Percentiles rank a stretch among this genome's conserved stretches.
Evolutionary conservation across 1,140 invertebrate genomes (phyloP).

Genomic region (Parasteatoda tepidariorum): DNA sequence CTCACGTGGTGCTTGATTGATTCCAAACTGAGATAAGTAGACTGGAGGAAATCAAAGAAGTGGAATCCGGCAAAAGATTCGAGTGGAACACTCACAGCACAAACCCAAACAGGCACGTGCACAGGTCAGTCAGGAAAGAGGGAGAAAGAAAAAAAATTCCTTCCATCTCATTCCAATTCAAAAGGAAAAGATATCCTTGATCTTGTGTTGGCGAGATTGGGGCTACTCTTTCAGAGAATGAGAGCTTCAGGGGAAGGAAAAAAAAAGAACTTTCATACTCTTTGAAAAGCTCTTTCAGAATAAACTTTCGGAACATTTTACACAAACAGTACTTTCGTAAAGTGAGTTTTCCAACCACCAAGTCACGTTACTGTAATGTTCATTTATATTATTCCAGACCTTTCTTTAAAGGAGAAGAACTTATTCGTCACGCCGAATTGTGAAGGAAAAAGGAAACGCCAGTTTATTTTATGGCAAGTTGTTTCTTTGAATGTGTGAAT

Average conservation of each 20-base stretch:
- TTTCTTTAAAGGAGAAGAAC: not conserved
- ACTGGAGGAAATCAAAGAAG: not conserved
- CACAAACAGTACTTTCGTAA: not conserved
- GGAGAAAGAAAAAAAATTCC: too few species aligned
- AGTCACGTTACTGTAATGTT: not conserved
- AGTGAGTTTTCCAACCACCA: not conserved
- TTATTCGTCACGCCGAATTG: not conserved
- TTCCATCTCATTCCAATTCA: not conserved
- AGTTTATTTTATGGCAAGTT: too few species aligned
- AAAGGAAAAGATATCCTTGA: not conserved
- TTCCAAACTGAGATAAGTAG: not conserved
- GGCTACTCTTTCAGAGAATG: not conserved
- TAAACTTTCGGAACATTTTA: not conserved
- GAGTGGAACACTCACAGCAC: not conserved
- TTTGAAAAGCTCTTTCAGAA: not conserved
- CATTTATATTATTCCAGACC: not conserved
- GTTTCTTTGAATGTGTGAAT: too few species aligned
- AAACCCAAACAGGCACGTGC: not conserved
- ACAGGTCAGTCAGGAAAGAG: too few species aligned
- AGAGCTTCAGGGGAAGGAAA: too few species aligned
- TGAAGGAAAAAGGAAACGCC: not conserved
- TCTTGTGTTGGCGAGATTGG: not conserved
- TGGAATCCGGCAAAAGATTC: not conserved
- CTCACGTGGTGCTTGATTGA: not conserved
- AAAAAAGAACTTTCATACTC: too few species aligned